Percentiles rank a stretch among this genome's conserved stretches.
Conservation (phyloP, 92 coral and sea anemone species). For the Ricordea florida region DNA sequence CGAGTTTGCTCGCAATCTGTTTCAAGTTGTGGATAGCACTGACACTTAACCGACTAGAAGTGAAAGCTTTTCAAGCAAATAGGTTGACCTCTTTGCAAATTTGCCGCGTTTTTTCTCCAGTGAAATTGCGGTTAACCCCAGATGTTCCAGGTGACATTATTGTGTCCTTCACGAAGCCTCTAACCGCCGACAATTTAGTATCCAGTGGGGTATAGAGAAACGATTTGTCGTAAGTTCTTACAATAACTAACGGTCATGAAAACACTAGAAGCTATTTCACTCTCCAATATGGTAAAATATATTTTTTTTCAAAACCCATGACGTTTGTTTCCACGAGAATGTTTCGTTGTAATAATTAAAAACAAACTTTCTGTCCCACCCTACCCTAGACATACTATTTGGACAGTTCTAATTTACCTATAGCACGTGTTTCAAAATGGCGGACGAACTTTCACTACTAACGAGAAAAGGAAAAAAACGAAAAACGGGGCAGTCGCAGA, state of each 20-base stretch:
- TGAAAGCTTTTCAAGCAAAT: neutral
- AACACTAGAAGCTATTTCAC: neutral
- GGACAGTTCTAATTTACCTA: neutral
- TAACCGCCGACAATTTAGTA: no score
- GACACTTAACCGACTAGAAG: no score
- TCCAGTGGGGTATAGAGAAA: neutral
- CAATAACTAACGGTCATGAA: no score
- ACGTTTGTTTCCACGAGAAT: neutral
- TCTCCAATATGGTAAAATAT: neutral
- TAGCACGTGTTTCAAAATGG: slow-evolving; percentile 2
- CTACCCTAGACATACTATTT: neutral
- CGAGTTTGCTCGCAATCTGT: neutral
- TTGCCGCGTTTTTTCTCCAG: slow-evolving; percentile 45
- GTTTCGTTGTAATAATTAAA: neutral
- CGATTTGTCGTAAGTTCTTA: no score
- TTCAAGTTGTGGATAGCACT: no score
- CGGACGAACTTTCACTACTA: neutral
- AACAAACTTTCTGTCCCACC: neutral
- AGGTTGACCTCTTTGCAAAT: slow-evolving; percentile 24
- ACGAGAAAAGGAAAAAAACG: neutral
- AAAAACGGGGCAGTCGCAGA: no score
- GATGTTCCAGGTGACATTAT: slow-evolving; percentile 27
- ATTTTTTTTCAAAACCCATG: neutral
- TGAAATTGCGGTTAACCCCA: slow-evolving; percentile 11
- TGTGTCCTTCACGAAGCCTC: neutral